Base-by-base conservation (phyloP, 2,888 invertebrate genomes). In the Litoditis marina region DNA sequence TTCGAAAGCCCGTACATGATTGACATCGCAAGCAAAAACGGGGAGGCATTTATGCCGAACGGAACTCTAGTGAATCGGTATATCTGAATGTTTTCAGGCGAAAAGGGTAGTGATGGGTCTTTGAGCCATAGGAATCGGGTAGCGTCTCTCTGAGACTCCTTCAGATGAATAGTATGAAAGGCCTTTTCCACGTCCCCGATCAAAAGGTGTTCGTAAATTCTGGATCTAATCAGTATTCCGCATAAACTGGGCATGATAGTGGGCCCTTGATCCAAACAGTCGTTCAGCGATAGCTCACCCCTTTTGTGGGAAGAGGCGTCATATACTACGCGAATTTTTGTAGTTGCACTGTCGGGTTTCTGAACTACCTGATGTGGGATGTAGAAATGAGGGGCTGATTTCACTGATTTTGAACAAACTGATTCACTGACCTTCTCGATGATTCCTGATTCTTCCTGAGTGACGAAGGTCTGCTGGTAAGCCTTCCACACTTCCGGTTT, bases 111-210 rank as follows among this genome's bases (percentile, higher is more conserved):
- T 1, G 11, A 42, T 8, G 28, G 6, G 34, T 77, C 69, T n/a
- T 65, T 65, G 0, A 70, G 36, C 71, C 71, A 76, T 16, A 74
- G 34, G 30, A 77, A 63, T 4, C 69, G 51, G 0, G 68, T 64
- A 0, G 52, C 47, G 32, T 76, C 62, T n/a, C 75, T 31, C 36
- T 68, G 67, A 27, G 55, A 22, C 16, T 49, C 32, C 4, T 63
- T 47, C 5, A 78, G 44, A 7, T 25, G 31, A 1, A 78, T 47
- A 32, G 63, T 64, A 25, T 71, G 71, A 56, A 78, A 78, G 0
- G 78, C 78, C 47, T 73, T 77, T 49, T 68, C 67, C 25, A 76
- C 63, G 49, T 77, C 77, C 2, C 65, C 50, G 1, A 66, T 31
- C 8, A 75, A 16, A 0, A 69, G 34, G n/a, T 53, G 6, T 34